Percentiles rank a stretch among this genome's conserved stretches.
Conservation (phyloP, 2,888 invertebrate species). For the Lepidochrysops patricia region DNA sequence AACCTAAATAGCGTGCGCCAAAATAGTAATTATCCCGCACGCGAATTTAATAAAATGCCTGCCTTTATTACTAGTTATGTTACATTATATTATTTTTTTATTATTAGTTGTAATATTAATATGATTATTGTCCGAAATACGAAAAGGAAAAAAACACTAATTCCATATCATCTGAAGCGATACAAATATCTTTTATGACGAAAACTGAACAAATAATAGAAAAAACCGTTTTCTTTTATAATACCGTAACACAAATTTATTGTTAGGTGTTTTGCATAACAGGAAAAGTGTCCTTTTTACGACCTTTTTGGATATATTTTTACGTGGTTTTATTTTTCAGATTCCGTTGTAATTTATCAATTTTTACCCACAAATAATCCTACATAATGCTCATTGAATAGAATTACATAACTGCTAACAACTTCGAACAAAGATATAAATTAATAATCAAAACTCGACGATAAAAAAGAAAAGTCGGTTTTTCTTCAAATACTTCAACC, state of each 20-base stretch:
- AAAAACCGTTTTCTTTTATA: slow-evolving; percentile 8
- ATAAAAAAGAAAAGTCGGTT: no score
- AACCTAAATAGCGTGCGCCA: no score
- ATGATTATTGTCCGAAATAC: background rate
- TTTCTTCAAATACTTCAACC: no score
- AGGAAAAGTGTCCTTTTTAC: slow-evolving; percentile 7
- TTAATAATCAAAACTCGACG: no score
- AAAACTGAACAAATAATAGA: slow-evolving; percentile 1
- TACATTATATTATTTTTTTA: no score
- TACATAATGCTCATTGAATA: no score
- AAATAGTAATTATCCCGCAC: no score
- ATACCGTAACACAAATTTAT: slow-evolving; percentile 9
- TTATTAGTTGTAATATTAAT: no score
- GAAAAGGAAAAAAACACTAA: background rate
- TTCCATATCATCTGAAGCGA: background rate
- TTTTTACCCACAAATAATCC: no score
- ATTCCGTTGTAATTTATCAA: background rate
- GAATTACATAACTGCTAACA: no score
- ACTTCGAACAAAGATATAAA: no score
- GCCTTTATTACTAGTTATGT: background rate
- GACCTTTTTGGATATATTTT: background rate
- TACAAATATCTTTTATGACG: background rate
- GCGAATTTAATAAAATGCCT: background rate
- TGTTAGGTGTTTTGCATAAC: slow-evolving; percentile 10
- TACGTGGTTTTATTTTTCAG: background rate